Evolutionary conservation across 2,797 vertebrate species (phyloP), one percentile per base, ranked within the genome.

Genomic region (Lagodon rhomboides): DNA sequence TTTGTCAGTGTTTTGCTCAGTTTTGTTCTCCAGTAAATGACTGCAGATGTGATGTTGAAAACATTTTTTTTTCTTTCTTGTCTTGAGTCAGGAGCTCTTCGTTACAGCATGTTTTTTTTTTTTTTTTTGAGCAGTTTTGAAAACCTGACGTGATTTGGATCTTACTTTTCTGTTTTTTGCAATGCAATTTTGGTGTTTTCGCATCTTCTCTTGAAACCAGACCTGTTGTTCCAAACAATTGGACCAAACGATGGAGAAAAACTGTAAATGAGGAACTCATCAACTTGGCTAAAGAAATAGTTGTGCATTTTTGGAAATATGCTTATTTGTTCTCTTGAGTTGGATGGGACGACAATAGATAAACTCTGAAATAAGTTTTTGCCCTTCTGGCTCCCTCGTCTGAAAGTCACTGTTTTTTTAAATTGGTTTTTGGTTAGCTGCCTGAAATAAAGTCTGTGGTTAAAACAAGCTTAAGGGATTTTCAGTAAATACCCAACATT

Each of bases 61-160:
- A 22, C 12, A 62, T 44, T 58, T 50, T 67, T 58, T 23, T 70
- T 18, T 53, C 47, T 71, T 41, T 27, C 11, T 44, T 30, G 22
- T 49, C 4, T 38, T 6, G 3, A 25, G 17, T 46, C 46, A 53
- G 23, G 17, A 59, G 20, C 6, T 17, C 55, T 56, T 62, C 46
- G 20, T 69, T 30, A 6, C 38, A 66, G 2, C 5, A 10, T 22
- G 3, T 41, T 43, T 65, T 3, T 64, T 60, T 46, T 61, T 0
- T 3, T 64, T 60, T 46, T 61, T 0, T 7, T 6, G 9, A 7
- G 59, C 22, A n/a, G 12, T 4, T 9, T 20, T 51, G 49, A n/a
- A 3, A 51, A 22, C 49, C 5, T 7, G 20, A n/a, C 3, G 12
- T 51, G 4, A 51, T 22, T 50, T 38, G 38, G 38, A 38, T 4